Conservation (phyloP, 2,888 invertebrate genomes). For the Netelia virgata region DNA sequence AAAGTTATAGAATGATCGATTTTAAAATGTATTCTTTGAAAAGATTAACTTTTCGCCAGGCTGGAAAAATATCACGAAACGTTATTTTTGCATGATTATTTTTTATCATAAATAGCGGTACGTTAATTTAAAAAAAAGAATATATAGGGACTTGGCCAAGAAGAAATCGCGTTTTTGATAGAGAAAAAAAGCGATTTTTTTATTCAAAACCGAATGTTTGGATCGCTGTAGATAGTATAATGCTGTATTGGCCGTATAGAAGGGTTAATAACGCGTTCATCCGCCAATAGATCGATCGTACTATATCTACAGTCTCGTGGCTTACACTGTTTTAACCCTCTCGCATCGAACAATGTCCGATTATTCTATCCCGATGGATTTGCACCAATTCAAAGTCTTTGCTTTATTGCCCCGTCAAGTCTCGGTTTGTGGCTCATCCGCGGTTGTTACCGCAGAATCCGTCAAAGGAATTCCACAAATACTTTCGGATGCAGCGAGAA, state of each 20-base stretch:
- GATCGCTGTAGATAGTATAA: not conserved
- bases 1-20: too few relatives aligned
- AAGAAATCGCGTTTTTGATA: too few relatives aligned
- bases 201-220: not conserved
- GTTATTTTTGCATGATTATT: too few relatives aligned
- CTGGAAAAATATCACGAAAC: too few relatives aligned
- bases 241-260: not conserved
- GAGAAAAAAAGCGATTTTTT: too few relatives aligned
- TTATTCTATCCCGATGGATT: conserved; percentile 40
- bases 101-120: too few relatives aligned
- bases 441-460: conserved; percentile 7
- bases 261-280: not conserved
- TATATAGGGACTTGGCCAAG: too few relatives aligned
- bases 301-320: not conserved
- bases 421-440: conserved; percentile 24
- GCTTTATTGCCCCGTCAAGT: not conserved
- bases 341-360: conserved; percentile 16
- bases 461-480: conserved; percentile 57
- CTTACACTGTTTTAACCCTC: not conserved
- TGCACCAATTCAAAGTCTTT: conserved; percentile 28
- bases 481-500: conserved; percentile 49
- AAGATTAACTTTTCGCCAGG: too few relatives aligned
- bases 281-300: not conserved
- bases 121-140: too few relatives aligned
- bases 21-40: too few relatives aligned